These are phyloP conservation scores for Odontamblyopus lacepedii DNA, from an alignment of 2,797 vertebrate genomes.

Conservation along the genomic window DNA sequence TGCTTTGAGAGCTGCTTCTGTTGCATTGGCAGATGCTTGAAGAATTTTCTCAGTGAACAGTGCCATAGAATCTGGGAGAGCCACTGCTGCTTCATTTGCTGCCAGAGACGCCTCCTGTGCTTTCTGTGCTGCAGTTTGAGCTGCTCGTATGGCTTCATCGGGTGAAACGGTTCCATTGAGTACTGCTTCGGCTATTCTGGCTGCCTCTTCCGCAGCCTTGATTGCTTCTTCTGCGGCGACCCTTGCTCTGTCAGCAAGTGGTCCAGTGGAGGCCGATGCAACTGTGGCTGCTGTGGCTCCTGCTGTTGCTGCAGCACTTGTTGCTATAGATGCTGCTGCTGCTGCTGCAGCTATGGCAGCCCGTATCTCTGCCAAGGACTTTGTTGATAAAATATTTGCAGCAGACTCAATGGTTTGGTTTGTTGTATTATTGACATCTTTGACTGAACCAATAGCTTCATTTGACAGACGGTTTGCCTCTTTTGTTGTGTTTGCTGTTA, in stretches of 20 bases:
- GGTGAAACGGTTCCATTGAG: background rate
- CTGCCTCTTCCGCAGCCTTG: background rate
- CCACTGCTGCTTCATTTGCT: slow-evolving; percentile 21
- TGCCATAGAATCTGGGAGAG: background rate
- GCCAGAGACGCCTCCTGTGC: background rate
- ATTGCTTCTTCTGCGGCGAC: background rate
- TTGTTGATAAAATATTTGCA: background rate
- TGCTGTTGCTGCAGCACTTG: background rate
- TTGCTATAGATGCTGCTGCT: background rate
- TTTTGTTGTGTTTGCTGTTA: background rate
- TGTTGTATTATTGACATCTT: background rate
- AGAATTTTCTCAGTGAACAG: background rate
- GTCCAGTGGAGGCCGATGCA: background rate
- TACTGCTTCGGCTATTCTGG: background rate
- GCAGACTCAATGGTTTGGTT: background rate
- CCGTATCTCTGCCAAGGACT: too few relatives aligned
- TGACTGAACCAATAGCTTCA: background rate
- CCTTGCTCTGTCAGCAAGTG: background rate
- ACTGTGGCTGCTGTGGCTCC: background rate
- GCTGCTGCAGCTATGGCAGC: background rate
- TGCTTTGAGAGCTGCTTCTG: background rate
- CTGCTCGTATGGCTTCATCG: background rate
- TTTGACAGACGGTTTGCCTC: background rate
- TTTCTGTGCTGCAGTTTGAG: background rate
- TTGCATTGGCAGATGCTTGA: background rate